Base-by-base conservation (phyloP, 92 coral and sea anemone genomes). In the Pocillopora meandrina region DNA sequence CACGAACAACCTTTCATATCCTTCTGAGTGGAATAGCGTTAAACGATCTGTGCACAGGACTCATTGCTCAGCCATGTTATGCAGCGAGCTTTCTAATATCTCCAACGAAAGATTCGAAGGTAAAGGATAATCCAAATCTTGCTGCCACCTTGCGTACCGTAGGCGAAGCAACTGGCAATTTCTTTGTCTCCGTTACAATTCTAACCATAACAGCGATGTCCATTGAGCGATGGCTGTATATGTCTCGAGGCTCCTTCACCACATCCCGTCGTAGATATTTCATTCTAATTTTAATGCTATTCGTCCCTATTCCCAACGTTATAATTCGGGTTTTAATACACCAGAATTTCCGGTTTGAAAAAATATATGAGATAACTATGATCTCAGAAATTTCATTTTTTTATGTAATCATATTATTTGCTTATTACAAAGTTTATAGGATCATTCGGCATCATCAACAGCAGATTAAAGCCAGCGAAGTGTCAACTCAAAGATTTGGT, bases 201-300 rank as follows among this genome's bases (percentile, higher is more conserved):
- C n/a, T 15, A 15, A 49, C 55, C 0, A 79, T 66, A 12, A 79
- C 83, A 13, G 10, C 49, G 2, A 56, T 49, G 74, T 11, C 47
- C 20, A 12, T 79, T 31, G 83, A 79, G n/a, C 35, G 83, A 55
- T 79, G 74, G 83, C 11, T 79, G 26, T 26, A 65, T 5, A 79
- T 79, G 83, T 15, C 52, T 12, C 74, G 42, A n/a, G 55, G 83
- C n/a, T 79, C 83, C 3, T 20, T 79, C 17, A 47, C 66, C 15
- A 52, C 64, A 36, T 23, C 16, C 5, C 64, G 52, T 19, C 65
- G 63, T 52, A 23, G 31, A 35, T 56, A 10, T 17, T 15, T 79
- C 8, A 2, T 17, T 21, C 5, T 65, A 2, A 21, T 62, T 17
- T 6, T 62, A 5, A 19, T 62, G 17, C n/a, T 63, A 21, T 26